Conservation (phyloP, 2,888 invertebrate genomes). For the Leucoptera coffeella region DNA sequence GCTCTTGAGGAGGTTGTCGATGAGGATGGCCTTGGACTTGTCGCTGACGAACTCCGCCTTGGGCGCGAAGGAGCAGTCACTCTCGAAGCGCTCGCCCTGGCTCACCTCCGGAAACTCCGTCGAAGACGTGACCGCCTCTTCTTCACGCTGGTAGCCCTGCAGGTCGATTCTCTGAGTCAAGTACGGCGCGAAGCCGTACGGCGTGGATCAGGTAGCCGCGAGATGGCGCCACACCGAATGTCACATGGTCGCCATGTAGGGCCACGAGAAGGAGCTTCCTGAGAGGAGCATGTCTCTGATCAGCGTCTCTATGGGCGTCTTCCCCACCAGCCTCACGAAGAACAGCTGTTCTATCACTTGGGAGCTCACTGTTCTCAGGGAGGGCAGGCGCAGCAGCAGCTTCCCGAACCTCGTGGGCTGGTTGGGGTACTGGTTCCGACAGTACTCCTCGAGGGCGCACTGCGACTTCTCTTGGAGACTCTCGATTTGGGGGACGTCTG, state of each 20-base stretch:
- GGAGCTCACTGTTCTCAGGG: constrained; percentile 89
- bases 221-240: constrained; percentile 73
- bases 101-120: constrained; percentile 44
- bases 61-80: too few species aligned
- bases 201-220: constrained; percentile 66
- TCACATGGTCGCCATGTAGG: constrained; percentile 96
- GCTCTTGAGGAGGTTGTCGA: too few species aligned
- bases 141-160: constrained; percentile 30
- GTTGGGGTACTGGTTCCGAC: constrained; percentile 93
- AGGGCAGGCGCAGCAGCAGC: constrained; percentile 84
- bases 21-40: too few species aligned
- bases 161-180: constrained; percentile 45
- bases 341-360: constrained; percentile 97
- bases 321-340: constrained; percentile 94
- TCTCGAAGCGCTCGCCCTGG: too few species aligned
- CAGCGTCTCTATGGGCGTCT: constrained; percentile 95
- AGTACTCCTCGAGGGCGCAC: constrained; percentile 97
- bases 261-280: constrained; percentile 96
- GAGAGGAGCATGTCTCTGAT: constrained; percentile 95
- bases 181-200: constrained; percentile 51
- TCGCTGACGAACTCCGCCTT: too few species aligned
- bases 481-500: constrained; percentile 93
- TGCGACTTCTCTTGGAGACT: constrained; percentile 96
- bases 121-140: constrained; percentile 41
- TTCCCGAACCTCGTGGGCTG: constrained; percentile 96